Base-by-base conservation (phyloP, 2,797 vertebrate species). In the Benthosema pterotum region DNA sequence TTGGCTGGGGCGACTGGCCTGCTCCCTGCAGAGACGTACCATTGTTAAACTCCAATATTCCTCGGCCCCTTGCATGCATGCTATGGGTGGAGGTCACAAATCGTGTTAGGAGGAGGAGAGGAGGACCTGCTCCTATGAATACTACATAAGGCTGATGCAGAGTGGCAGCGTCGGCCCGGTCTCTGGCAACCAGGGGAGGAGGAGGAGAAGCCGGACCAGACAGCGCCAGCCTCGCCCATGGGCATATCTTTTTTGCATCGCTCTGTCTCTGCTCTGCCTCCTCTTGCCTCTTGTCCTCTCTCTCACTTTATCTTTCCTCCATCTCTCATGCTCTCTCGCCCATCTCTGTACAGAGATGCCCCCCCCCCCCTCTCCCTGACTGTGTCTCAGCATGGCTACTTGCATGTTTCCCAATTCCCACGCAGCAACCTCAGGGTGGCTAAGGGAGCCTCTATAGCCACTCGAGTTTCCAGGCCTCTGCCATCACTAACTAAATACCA, bases 11-110 rank as follows among this genome's bases (percentile, higher is more conserved):
- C 87, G n/a, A n/a, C 80, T 90, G 65, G 16, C 57, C 9, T n/a
- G 52, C 86, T 95, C 94, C 94, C 94, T 71, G 68, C 84, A 92
- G 93, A 95, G 76, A 83, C 76, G 76, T 83, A n/a, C 92, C 93
- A 94, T 93, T 95, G 93, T 95, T 96, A 93, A 95, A 93, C 92
- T 94, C 86, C 91, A 94, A 94, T 95, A 94, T 95, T 93, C 90
- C 84, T 88, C 84, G 80, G 84, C 84, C 49, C 85, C n/a, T n/a
- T n/a, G n/a, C n/a, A n/a, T n/a, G n/a, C n/a, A n/a, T n/a, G n/a
- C n/a, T n/a, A n/a, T n/a, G 91, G 92, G 90, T 92, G 88, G 89
- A 93, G 94, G 93, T 95, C 91, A 79, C 94, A 94, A 91, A 95
- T 94, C 94, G 93, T 89, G 85, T 92, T 90, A 92, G n/a, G n/a